Evolutionary conservation across 2,113 vertebrate genomes (phyloP).

Genomic region (Sciurus niger): DNA sequence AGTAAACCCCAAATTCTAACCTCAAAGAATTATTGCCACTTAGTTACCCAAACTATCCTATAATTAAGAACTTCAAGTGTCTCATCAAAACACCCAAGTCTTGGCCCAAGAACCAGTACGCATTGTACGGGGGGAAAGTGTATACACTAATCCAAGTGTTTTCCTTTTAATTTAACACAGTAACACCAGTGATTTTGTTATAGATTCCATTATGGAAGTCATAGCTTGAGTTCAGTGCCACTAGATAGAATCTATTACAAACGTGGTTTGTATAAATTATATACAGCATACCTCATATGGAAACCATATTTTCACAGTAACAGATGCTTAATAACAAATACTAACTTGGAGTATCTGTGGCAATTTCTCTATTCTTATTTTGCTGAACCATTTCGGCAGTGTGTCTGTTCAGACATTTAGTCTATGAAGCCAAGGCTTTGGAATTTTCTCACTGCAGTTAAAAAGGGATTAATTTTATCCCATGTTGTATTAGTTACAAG

Average conservation of each 20-base stretch:
- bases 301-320: constrained; percentile 86
- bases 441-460: constrained; percentile 93
- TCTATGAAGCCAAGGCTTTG: constrained; percentile 91
- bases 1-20: not conserved
- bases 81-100: constrained; percentile 27
- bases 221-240: constrained; percentile 81
- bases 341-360: constrained; percentile 66
- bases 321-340: constrained; percentile 81
- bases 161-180: constrained; percentile 72
- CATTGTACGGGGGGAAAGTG: rapidly evolving
- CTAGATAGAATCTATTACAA: constrained; percentile 85
- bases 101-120: not conserved
- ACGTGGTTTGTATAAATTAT: constrained; percentile 85
- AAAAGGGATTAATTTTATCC: constrained; percentile 90
- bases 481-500: constrained; percentile 90
- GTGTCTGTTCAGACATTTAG: constrained; percentile 91
- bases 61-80: constrained; percentile 9
- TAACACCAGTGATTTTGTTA: constrained; percentile 80
- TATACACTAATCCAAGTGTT: constrained; percentile 51
- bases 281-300: constrained; percentile 83
- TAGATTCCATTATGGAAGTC: constrained; percentile 75
- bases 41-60: constrained; percentile 57
- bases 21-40: constrained; percentile 40
- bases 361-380: constrained; percentile 70
- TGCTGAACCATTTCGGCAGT: constrained; percentile 79